Evolutionary conservation across 2,888 invertebrate species (phyloP), one percentile per base, ranked within the genome.

Genomic region (Acrocyrtus sp.): DNA sequence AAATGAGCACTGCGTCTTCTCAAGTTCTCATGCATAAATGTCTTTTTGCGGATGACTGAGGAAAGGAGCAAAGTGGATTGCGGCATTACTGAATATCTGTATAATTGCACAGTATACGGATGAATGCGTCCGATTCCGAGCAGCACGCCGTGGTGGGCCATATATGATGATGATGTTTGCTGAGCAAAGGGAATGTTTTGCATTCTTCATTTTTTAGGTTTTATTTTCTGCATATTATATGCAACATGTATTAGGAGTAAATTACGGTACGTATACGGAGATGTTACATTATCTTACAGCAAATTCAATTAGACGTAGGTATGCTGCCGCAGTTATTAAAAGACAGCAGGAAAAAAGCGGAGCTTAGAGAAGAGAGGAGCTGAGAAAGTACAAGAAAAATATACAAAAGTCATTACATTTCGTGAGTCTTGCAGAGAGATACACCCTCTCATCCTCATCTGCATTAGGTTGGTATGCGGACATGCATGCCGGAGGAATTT

Each of bases 1-100:
- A 62, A 69, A 69, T 69, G 69, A 56, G 62, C 69, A 62, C 43
- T 27, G 21, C 27, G n/a, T 26, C 39, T 8, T 19, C 3, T 27
- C 21, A 39, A 6, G 4, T 5, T n/a, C 24, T 21, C 15, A 22
- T 22, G 24, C 21, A 53, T 50, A 41, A n/a, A 53, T 65, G 34
- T 34, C 39, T 47, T n/a, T n/a, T n/a, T n/a, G 34, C 39, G 57
- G 10, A 58, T 10, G 22, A 45, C 8, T 15, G 39, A 45, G 19
- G 45, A 12, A 17, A 45, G 45, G 19, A 17, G 45, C 5, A 45
- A 45, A 45, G n/a, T 17, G 45, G 45, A 12, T n/a, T n/a, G 45
- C 17, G 8, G 17, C 8, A 45, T n/a, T 45, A 5, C 19, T 22
- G 19, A 56, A 21, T 6, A 56, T 56, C 2, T 56, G 19, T 56